These are phyloP conservation scores for Fringilla coelebs DNA, from an alignment of 2,797 vertebrate species.

Conservation along the genomic window DNA sequence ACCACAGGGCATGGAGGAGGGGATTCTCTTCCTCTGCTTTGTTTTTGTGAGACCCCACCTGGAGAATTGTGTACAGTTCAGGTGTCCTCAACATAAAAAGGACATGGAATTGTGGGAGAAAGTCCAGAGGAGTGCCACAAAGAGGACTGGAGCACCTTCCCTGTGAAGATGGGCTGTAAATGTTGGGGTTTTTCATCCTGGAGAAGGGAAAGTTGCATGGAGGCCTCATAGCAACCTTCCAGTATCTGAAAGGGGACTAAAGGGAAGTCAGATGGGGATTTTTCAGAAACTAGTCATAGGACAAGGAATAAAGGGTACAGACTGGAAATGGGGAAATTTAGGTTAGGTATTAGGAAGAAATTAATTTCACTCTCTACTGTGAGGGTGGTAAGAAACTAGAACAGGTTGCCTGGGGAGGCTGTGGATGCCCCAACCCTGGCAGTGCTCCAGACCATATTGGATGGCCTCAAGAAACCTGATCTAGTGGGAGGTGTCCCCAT, in stretches of 20 bases:
- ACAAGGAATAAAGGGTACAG: background rate
- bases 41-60: background rate
- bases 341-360: background rate
- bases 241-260: background rate
- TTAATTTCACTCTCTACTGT: background rate
- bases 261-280: background rate
- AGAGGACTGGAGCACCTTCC: background rate
- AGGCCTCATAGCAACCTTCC: background rate
- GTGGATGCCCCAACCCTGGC: background rate
- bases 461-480: background rate
- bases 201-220: fast-evolving
- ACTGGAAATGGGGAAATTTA: background rate
- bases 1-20: background rate
- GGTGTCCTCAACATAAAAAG: background rate
- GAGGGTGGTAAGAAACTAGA: background rate
- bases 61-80: background rate
- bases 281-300: background rate
- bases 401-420: background rate
- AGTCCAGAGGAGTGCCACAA: background rate
- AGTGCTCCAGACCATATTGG: background rate
- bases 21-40: background rate
- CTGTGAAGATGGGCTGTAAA: background rate
- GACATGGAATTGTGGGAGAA: background rate
- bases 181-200: background rate
- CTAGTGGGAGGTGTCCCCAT: background rate